Evolutionary conservation across 1,140 invertebrate species (phyloP).

Genomic region (Nylanderia fulva): DNA sequence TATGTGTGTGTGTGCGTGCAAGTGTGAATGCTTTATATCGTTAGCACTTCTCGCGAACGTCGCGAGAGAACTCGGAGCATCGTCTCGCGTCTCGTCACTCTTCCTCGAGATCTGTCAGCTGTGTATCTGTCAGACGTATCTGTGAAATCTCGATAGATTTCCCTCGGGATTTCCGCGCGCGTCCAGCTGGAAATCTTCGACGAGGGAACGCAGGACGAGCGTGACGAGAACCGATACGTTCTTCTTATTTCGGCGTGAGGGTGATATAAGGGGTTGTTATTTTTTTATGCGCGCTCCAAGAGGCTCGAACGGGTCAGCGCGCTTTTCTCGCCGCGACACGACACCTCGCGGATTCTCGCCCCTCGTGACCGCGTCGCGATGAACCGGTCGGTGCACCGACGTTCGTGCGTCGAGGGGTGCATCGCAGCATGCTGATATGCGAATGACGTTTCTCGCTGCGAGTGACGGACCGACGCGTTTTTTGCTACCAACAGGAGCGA

Average conservation of each 20-base stretch:
- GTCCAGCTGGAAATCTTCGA: not conserved
- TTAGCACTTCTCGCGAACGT: not conserved
- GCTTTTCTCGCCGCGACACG: not conserved
- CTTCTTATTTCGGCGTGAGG: not conserved
- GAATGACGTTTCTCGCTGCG: slow-evolving; percentile 32
- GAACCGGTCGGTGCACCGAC: slow-evolving; percentile 45
- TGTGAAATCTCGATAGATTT: too few species aligned
- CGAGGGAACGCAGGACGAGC: not conserved
- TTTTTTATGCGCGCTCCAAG: not conserved
- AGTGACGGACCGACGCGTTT: slow-evolving; percentile 20
- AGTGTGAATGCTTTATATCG: slow-evolving; percentile 29
- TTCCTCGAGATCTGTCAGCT: not conserved
- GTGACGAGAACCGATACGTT: too few species aligned
- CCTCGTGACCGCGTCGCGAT: not conserved
- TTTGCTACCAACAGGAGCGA: slow-evolving; percentile 1
- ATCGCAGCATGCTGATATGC: slow-evolving; percentile 26
- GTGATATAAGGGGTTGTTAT: slow-evolving; percentile 24
- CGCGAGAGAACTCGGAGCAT: too few species aligned
- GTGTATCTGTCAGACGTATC: too few species aligned
- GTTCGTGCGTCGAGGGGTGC: slow-evolving; percentile 28
- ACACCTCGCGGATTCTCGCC: not conserved
- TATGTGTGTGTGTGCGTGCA: too few species aligned
- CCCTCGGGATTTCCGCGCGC: too few species aligned
- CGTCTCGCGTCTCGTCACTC: not conserved
- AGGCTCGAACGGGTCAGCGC: not conserved